Evolutionary conservation across 2,113 vertebrate genomes (phyloP).

Genomic region (Amphilophus citrinellus): DNA sequence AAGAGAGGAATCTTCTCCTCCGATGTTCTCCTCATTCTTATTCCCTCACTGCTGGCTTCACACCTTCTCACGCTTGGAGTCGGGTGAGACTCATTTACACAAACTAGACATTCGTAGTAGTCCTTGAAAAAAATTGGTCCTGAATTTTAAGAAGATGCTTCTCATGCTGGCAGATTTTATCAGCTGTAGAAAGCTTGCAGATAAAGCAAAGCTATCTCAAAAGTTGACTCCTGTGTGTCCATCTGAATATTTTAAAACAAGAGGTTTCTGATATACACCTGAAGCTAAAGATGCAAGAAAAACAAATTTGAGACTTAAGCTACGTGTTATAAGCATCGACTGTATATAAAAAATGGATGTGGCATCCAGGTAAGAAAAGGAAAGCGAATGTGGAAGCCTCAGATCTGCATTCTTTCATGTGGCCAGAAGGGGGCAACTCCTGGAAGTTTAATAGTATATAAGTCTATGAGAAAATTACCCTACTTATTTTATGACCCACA

Average conservation of each 20-base stretch:
- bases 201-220: background rate
- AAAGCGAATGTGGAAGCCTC: too few relatives aligned
- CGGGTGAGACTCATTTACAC: slow-evolving; percentile 56
- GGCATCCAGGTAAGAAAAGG: too few relatives aligned
- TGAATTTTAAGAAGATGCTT: background rate
- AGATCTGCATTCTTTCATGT: too few relatives aligned
- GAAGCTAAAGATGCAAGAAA: background rate
- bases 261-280: background rate
- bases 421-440: too few relatives aligned
- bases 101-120: background rate
- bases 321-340: background rate
- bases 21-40: slow-evolving; percentile 71
- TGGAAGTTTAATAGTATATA: too few relatives aligned
- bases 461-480: too few relatives aligned
- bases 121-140: background rate
- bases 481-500: too few relatives aligned
- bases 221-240: background rate
- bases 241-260: background rate
- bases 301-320: background rate
- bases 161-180: background rate
- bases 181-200: background rate
- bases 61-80: slow-evolving; percentile 77
- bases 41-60: slow-evolving; percentile 74
- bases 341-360: too few relatives aligned
- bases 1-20: slow-evolving; percentile 82